These are phyloP conservation scores for Metopolophium dirhodum DNA, from an alignment of 1,140 invertebrate species.

Conservation along the genomic window DNA sequence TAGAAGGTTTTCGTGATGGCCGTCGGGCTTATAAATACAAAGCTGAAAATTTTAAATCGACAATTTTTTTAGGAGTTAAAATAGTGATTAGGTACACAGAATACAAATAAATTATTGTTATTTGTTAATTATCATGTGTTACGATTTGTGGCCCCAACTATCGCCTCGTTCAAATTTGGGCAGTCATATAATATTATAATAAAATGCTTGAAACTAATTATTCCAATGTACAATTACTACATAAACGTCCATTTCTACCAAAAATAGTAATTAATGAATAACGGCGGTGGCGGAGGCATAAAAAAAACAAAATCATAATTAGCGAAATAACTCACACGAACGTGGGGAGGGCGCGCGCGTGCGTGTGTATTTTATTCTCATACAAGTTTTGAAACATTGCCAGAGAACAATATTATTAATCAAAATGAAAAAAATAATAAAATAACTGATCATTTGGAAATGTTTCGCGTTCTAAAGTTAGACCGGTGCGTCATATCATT, in stretches of 20 bases:
- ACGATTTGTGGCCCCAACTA: not conserved
- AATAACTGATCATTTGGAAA: constrained; percentile 26
- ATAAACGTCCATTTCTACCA: not conserved
- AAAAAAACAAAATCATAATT: not conserved
- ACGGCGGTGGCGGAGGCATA: too few species aligned
- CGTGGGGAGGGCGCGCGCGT: not conserved
- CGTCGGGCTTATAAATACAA: not conserved
- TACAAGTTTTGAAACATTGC: constrained; percentile 12
- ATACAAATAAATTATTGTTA: not conserved
- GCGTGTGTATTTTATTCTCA: constrained; percentile 21
- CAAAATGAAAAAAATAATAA: not conserved
- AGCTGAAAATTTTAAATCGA: constrained; percentile 4
- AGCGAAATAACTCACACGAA: not conserved
- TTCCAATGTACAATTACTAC: not conserved
- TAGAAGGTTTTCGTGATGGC: not conserved
- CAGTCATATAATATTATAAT: not conserved
- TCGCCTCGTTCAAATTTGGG: not conserved
- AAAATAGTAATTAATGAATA: constrained; percentile 5
- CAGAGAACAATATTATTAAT: constrained; percentile 38
- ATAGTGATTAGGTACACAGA: not conserved
- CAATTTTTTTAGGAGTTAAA: constrained; percentile 3
- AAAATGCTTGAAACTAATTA: not conserved
- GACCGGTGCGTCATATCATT: constrained; percentile 1
- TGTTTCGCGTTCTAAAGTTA: constrained; percentile 39
- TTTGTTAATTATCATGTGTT: not conserved